Evolutionary conservation across 2,888 invertebrate species (phyloP), one percentile per base, ranked within the genome.

Genomic region (Spatulosminthurus flaviceps): DNA sequence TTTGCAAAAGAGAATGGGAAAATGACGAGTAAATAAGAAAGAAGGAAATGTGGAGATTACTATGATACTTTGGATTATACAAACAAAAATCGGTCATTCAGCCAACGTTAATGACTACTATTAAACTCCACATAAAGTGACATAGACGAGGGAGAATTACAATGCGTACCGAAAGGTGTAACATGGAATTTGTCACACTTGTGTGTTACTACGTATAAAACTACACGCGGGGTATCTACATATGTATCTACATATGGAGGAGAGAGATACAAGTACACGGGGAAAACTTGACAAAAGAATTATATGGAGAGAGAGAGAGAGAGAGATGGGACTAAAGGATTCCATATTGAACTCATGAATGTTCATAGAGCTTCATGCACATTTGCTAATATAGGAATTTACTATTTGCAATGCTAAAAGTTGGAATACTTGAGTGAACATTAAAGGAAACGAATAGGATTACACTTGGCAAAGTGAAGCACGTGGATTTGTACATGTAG

Each of bases 131-230:
- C 51, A 51, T 51, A n/a, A 51, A 51, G 51, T 51, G 51, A 51
- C 16, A 51, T 51, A 51, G 19, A 51, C 16, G 51, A 51, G 64
- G 26, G 64, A 64, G 26, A 64, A 64, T 64, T 64, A 64, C 64
- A 24, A 64, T 22, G 64, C 64, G 64, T 64, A 64, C 64, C 64
- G 64, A 64, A 64, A 64, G 64, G 64, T 64, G 64, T 64, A 64
- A 64, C 64, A 64, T 64, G 64, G 64, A 22, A 64, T 64, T 64
- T 64, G 64, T 64, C 64, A 64, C 64, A 64, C 64, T 67, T 67
- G 29, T 24, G 29, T 19, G 28, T 28, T 28, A 28, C 29, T 1
- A 67, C 67, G 19, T 71, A 26, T 64, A 71, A 21, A n/a, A n/a
- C 28, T 69, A 24, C 26, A 69, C 64, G 22, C 22, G 67, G 67